Evolutionary conservation across 2,888 invertebrate genomes (phyloP).

Genomic region (Noctua pronuba): DNA sequence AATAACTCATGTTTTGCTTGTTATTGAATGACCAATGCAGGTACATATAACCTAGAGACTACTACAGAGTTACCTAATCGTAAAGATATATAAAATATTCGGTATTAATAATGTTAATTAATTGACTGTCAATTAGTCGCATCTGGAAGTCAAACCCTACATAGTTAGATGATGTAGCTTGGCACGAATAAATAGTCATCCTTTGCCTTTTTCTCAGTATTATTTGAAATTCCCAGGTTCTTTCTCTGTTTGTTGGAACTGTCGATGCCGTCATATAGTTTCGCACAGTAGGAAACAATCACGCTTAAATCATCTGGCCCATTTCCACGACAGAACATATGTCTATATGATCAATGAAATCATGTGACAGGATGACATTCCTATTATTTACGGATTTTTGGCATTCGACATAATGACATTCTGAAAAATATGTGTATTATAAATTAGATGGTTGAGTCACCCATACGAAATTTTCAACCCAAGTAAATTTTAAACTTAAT

Average conservation of each 20-base stretch:
- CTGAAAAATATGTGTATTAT: constrained; percentile 9
- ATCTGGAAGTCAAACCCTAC: not conserved
- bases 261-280: constrained; percentile 7
- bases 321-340: constrained; percentile 36
- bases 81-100: not conserved
- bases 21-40: constrained; percentile 16
- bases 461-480: not conserved
- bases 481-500: not conserved
- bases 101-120: not conserved
- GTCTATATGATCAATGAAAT: constrained; percentile 22
- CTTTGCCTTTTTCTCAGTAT: not conserved
- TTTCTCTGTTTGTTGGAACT: not conserved
- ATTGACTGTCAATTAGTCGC: not conserved
- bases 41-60: not conserved
- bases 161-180: not conserved
- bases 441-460: constrained; percentile 7
- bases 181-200: not conserved
- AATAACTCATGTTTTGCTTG: constrained; percentile 4
- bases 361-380: constrained; percentile 25
- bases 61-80: not conserved
- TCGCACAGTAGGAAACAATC: constrained; percentile 14
- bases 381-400: constrained; percentile 26
- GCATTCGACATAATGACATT: constrained; percentile 6
- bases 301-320: constrained; percentile 28
- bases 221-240: not conserved